Conservation (phyloP, 1,140 invertebrate genomes). For the Cyclargus thomasi region DNA sequence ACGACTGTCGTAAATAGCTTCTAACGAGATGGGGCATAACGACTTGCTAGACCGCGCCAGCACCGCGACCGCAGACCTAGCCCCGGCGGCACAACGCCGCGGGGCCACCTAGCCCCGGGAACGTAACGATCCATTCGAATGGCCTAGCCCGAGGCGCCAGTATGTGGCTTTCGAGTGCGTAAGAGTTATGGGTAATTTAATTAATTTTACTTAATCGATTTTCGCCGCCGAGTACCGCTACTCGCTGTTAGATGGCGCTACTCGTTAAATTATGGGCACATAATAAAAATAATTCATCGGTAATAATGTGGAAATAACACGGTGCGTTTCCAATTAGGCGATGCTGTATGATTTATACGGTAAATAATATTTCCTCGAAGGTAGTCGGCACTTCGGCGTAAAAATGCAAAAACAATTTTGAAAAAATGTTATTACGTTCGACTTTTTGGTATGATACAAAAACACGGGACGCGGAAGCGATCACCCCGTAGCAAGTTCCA, state of each 20-base stretch:
- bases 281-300: constrained; percentile 10
- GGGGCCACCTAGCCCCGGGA: constrained; percentile 29
- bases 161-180: constrained; percentile 29
- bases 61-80: not conserved
- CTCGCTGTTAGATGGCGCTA: constrained; percentile 54
- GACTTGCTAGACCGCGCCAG: constrained; percentile 27
- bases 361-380: not conserved
- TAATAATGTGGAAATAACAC: not conserved
- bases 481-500: constrained; percentile 53
- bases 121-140: constrained; percentile 39
- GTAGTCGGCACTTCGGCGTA: not conserved
- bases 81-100: constrained; percentile 31
- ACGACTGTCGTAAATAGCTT: constrained; percentile 45
- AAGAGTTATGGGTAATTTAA: constrained; percentile 34
- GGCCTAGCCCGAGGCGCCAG: constrained; percentile 31
- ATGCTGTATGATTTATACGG: not conserved
- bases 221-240: constrained; percentile 41
- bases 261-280: constrained; percentile 2
- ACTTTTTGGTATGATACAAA: constrained; percentile 2
- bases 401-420: not conserved
- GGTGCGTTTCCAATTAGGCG: not conserved
- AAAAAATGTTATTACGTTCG: not conserved
- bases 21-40: constrained; percentile 46
- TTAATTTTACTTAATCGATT: constrained; percentile 46
- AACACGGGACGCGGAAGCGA: constrained; percentile 38